Conservation (phyloP, 2,797 vertebrate species). For the Melanotaenia trifasciata region DNA sequence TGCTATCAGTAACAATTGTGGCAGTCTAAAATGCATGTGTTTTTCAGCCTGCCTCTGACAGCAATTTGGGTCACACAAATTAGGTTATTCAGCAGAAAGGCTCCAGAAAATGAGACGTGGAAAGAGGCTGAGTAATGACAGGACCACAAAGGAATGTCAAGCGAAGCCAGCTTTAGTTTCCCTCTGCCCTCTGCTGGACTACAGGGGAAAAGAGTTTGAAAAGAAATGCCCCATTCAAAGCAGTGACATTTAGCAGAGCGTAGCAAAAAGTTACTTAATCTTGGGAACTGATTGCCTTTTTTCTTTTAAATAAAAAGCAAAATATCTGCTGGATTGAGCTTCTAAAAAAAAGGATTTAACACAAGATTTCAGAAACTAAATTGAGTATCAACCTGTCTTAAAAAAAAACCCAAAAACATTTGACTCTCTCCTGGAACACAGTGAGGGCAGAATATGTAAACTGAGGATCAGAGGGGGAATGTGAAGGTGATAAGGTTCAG, state of each 20-base stretch:
- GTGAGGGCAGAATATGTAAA: not conserved
- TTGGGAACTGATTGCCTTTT: too few relatives aligned
- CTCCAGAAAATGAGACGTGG: conserved; percentile 65
- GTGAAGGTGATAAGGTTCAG: not conserved
- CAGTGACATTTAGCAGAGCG: not conserved
- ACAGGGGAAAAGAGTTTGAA: conserved; percentile 8
- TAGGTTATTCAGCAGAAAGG: conserved; percentile 74
- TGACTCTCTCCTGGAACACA: not conserved
- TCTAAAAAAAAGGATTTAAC: not conserved
- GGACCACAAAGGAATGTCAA: conserved; percentile 72
- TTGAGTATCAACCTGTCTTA: not conserved
- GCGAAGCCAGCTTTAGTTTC: conserved; percentile 44
- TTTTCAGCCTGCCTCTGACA: conserved; percentile 52
- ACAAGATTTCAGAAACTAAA: not conserved
- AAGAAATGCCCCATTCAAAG: not conserved
- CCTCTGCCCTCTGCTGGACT: conserved; percentile 79
- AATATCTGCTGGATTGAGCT: not conserved
- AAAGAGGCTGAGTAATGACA: conserved; percentile 70
- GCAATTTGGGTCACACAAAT: conserved; percentile 79
- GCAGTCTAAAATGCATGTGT: conserved; percentile 47
- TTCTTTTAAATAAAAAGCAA: not conserved
- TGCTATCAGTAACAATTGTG: conserved; percentile 44
- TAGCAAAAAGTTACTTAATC: too few relatives aligned
- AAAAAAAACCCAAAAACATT: not conserved
- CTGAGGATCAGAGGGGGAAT: not conserved